phyloP scores from a whole-genome alignment of 35 echinoderm and acorn worm genomes.

The Apostichopus parvimensis region DNA sequence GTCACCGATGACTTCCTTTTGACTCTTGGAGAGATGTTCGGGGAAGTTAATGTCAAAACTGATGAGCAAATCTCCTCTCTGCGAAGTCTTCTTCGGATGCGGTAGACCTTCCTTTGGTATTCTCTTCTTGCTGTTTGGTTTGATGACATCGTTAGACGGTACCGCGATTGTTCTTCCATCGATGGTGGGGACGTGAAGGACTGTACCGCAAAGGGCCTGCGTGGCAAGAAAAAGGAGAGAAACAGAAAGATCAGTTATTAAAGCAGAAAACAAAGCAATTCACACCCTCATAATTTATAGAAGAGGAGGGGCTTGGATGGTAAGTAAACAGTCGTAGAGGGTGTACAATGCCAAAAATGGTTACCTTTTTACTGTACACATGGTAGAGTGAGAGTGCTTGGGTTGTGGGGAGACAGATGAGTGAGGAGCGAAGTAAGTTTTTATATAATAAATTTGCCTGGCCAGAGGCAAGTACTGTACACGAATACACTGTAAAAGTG shows the following conservation, averaged over 20 bases:
- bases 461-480: too few species aligned
- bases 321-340: too few species aligned
- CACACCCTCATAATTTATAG: too few species aligned
- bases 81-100: constrained; percentile 78
- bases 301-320: too few species aligned
- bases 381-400: too few species aligned
- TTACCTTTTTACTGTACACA: too few species aligned
- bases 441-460: too few species aligned
- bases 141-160: constrained; percentile 77
- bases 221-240: constrained; percentile 17
- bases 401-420: too few species aligned
- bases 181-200: constrained; percentile 85
- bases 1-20: constrained; percentile 86
- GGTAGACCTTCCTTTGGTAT: constrained; percentile 82
- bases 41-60: constrained; percentile 92
- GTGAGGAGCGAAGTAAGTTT: too few species aligned
- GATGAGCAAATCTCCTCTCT: constrained; percentile 85
- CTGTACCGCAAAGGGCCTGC: constrained; percentile 85
- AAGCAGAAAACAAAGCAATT: background rate
- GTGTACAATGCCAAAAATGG: too few species aligned
- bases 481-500: too few species aligned
- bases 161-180: constrained; percentile 83
- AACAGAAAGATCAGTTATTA: background rate
- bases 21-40: constrained; percentile 69
- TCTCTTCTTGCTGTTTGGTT: constrained; percentile 80